Evolutionary conservation across 2,888 invertebrate species (phyloP).

Genomic region (Lasioglossum villosulum): DNA sequence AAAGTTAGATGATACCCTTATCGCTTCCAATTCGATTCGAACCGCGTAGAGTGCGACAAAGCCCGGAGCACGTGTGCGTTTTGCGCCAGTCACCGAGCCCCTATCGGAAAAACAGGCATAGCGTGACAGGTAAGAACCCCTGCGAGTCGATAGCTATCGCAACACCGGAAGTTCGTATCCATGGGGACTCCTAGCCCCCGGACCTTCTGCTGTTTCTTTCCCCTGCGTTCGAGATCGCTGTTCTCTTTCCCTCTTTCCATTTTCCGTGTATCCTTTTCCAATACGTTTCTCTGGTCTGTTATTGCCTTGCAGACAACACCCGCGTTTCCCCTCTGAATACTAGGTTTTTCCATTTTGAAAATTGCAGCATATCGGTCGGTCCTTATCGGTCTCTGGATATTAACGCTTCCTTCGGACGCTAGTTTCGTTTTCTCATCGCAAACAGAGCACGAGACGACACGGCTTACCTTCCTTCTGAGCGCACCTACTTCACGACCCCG

Average conservation of each 20-base stretch:
- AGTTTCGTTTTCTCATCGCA: neutral
- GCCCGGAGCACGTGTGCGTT: constrained; percentile 32
- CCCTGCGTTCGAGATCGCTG: neutral
- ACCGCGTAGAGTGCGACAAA: constrained; percentile 11
- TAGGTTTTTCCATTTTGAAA: neutral
- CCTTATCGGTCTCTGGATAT: neutral
- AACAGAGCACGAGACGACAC: neutral
- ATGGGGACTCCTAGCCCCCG: constrained; percentile 3
- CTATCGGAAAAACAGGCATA: constrained; percentile 59
- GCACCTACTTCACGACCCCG: neutral
- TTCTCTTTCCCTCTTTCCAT: neutral
- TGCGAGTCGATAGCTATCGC: constrained; percentile 63
- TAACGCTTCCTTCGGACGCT: neutral
- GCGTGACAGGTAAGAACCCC: constrained; percentile 61
- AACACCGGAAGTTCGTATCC: constrained; percentile 60
- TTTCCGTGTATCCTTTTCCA: neutral
- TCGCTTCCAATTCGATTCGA: neutral
- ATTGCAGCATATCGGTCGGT: neutral
- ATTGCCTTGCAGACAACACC: neutral
- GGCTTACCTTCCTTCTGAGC: neutral
- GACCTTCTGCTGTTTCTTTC: constrained; percentile 17
- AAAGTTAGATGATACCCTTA: neutral
- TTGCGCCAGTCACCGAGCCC: constrained; percentile 43
- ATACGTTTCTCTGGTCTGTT: neutral
- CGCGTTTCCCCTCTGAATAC: neutral